Conservation (phyloP, 2,888 invertebrate genomes). For the Keiferia lycopersicella region DNA sequence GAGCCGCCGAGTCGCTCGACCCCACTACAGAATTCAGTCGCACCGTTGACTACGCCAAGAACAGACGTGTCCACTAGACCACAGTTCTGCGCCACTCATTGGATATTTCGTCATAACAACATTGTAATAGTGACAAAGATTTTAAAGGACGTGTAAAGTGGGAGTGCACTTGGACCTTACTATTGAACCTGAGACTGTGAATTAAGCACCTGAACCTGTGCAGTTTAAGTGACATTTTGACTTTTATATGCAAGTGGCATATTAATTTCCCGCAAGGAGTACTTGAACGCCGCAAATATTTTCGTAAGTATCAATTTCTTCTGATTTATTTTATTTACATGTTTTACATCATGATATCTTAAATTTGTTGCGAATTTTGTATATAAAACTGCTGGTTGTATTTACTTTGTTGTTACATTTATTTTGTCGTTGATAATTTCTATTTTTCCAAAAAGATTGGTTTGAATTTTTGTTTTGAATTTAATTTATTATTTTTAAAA, state of each 20-base stretch:
- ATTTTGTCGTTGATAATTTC: not conserved
- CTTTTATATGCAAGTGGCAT: conserved; percentile 75
- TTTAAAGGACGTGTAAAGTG: conserved; percentile 73
- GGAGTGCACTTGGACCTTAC: conserved; percentile 60
- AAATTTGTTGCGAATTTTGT: too few species aligned
- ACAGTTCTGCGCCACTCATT: conserved; percentile 62
- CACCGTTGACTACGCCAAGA: conserved; percentile 62
- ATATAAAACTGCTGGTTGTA: not conserved
- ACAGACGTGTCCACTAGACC: conserved; percentile 61
- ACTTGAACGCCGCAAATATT: conserved; percentile 76
- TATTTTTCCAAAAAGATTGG: not conserved
- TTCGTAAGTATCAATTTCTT: conserved; percentile 66
- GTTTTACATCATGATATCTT: not conserved
- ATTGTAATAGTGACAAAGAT: conserved; percentile 74
- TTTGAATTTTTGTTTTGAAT: too few species aligned
- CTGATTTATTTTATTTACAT: not conserved
- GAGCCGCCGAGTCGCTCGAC: conserved; percentile 67
- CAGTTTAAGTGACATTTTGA: conserved; percentile 68
- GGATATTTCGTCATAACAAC: conserved; percentile 78
- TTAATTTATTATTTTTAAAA: too few species aligned
- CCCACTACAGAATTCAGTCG: conserved; percentile 79
- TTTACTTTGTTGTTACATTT: conserved; percentile 18
- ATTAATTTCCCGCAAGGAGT: conserved; percentile 71
- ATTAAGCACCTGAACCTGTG: conserved; percentile 59
- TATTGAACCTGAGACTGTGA: conserved; percentile 59